Base-by-base conservation (phyloP, 2,888 invertebrate species). In the Gryllus longicercus region DNA sequence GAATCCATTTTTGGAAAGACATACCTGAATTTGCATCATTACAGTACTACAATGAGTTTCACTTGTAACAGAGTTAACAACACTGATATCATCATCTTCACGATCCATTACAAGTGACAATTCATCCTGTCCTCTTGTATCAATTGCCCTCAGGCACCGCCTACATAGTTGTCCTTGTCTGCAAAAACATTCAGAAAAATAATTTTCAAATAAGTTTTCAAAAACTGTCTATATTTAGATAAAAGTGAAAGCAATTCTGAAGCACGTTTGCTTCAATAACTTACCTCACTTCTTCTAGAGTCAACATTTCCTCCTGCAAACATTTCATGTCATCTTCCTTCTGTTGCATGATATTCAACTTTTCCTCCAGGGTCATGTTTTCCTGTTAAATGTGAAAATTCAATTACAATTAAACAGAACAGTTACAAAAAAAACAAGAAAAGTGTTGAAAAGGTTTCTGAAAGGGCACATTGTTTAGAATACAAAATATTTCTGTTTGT, bases 91-190 rank as follows among this genome's bases (percentile, higher is more conserved):
- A 83, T 95, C 95, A 50, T 92, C 92, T 81, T 92, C 92, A 79
- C 92, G 88, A 78, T 86, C 86, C 85, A 93, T 91, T 38, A 93
- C 91, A 4, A 92, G 91, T 86, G 91, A 89, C 84, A 92, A 91
- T 83, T 92, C 92, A 79, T 87, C 87, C 0, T 87, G 86, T 50
- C 85, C 86, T 79, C 85, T 87, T 78, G 88, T 88, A 81, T 91
- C 91, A 80, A 92, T 90, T 77, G 91, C 92, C 82, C 94, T 90
- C 79, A 95, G 89, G 86, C 95, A 95, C 84, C 94, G 91, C 84
- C 93, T 92, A 87, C 95, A 95, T 85, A 95, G 90, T 85, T 94
- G 94, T 16, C 95, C 95, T 90, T 94, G 94, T 85, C 95, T 95
- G 87, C 8, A 86, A 86, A 18, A 78, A 38, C 75, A 4, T 75